These are phyloP conservation scores for Eubasilissa regina DNA, from an alignment of 1,140 invertebrate genomes.

Conservation along the genomic window DNA sequence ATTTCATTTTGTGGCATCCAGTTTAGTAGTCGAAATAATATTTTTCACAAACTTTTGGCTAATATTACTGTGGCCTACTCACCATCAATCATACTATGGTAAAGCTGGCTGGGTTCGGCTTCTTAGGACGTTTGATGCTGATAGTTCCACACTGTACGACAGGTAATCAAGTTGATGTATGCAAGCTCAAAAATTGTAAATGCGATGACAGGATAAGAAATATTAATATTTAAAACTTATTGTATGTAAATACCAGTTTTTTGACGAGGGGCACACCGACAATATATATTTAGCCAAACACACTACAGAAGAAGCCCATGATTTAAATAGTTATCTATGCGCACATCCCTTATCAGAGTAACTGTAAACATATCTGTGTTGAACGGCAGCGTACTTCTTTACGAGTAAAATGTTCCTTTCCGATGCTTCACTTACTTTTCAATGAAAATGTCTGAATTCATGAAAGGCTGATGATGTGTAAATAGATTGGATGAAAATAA, in stretches of 20 bases:
- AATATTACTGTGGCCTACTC: too few relatives aligned
- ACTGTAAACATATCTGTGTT: slow-evolving; percentile 47
- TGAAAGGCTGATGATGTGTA: slow-evolving; percentile 55
- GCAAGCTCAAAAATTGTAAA: too few relatives aligned
- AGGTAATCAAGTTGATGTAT: too few relatives aligned
- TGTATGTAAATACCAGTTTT: too few relatives aligned
- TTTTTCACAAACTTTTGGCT: too few relatives aligned
- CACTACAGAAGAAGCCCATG: slow-evolving; percentile 28
- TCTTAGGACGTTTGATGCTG: neutral
- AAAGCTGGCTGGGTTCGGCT: slow-evolving; percentile 8
- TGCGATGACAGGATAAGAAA: too few relatives aligned
- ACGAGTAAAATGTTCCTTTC: slow-evolving; percentile 8
- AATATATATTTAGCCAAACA: neutral
- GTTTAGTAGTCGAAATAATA: too few relatives aligned
- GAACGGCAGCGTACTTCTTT: neutral
- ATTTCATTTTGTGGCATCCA: too few relatives aligned
- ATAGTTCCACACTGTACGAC: neutral
- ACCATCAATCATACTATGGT: neutral
- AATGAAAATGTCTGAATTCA: slow-evolving; percentile 43
- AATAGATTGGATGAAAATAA: slow-evolving; percentile 51
- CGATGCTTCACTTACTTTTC: slow-evolving; percentile 32
- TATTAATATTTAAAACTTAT: too few relatives aligned
- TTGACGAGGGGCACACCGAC: too few relatives aligned
- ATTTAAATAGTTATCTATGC: neutral
- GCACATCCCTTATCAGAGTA: slow-evolving; percentile 35